phyloP scores from a whole-genome alignment of 1,140 invertebrate genomes.

The Plodia interpunctella region DNA sequence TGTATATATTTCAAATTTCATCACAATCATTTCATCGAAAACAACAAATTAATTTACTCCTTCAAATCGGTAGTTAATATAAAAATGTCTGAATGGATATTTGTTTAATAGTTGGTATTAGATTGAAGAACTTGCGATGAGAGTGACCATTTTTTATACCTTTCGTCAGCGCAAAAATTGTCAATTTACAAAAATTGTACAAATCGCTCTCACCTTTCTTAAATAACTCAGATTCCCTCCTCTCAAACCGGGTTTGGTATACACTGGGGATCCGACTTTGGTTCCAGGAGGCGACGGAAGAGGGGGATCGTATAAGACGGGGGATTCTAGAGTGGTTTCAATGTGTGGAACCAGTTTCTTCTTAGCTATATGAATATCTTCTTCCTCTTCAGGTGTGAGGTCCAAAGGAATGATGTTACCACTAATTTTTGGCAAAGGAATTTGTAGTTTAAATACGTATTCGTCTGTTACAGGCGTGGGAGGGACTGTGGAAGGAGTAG shows the following conservation, averaged over 20 bases:
- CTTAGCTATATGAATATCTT: slow-evolving; percentile 62
- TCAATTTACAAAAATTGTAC: not conserved
- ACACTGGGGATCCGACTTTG: slow-evolving; percentile 33
- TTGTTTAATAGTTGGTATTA: too few relatives aligned
- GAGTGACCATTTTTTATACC: too few relatives aligned
- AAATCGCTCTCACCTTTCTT: slow-evolving; percentile 22
- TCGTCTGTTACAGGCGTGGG: slow-evolving; percentile 62
- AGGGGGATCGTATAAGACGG: slow-evolving; percentile 48
- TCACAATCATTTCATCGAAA: too few relatives aligned
- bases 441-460: slow-evolving; percentile 62
- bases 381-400: slow-evolving; percentile 40
- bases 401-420: slow-evolving; percentile 42
- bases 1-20: too few relatives aligned
- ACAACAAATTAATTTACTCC: too few relatives aligned
- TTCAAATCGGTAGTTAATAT: too few relatives aligned
- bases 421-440: slow-evolving; percentile 46
- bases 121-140: too few relatives aligned
- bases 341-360: slow-evolving; percentile 59
- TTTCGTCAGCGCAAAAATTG: not conserved
- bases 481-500: slow-evolving; percentile 37
- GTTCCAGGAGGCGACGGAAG: slow-evolving; percentile 41
- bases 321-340: slow-evolving; percentile 43
- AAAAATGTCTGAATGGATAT: too few relatives aligned
- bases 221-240: slow-evolving; percentile 22
- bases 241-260: slow-evolving; percentile 36